A percentile compares a stretch with the other conserved stretches of the same genome.
Conservation (phyloP, 2,888 invertebrate genomes). For the Tryphoninae sp. region DNA sequence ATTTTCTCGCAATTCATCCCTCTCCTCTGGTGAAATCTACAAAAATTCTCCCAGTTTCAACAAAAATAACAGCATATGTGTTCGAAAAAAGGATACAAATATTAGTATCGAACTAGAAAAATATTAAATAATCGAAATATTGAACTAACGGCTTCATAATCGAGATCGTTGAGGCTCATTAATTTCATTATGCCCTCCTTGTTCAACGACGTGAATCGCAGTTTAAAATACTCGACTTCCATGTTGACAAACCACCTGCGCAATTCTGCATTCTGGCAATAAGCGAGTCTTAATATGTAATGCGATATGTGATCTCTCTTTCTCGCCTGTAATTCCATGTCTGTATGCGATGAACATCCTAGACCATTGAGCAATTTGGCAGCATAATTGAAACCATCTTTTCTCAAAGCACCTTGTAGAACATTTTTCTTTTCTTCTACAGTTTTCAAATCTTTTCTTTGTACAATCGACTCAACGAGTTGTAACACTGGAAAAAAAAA, state of each 20-base stretch:
- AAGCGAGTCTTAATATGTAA: constrained; percentile 90
- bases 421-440: constrained; percentile 87
- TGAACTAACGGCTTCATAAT: constrained; percentile 83
- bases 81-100: constrained; percentile 28
- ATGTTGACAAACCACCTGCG: constrained; percentile 93
- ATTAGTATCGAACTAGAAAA: not conserved
- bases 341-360: too few relatives aligned
- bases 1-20: constrained; percentile 84
- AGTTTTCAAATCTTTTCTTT: constrained; percentile 84
- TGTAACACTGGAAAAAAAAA: constrained; percentile 84
- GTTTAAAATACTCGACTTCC: constrained; percentile 94
- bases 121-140: constrained; percentile 5
- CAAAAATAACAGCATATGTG: too few relatives aligned
- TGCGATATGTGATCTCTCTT: too few relatives aligned
- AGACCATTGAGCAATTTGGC: too few relatives aligned
- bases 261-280: constrained; percentile 93
- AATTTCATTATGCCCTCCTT: constrained; percentile 51
- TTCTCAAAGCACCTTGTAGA: too few relatives aligned
- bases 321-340: too few relatives aligned
- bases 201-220: constrained; percentile 87
- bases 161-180: constrained; percentile 85
- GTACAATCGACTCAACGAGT: constrained; percentile 87
- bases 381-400: too few relatives aligned
- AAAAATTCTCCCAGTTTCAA: not conserved
- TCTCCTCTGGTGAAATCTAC: constrained; percentile 87